phyloP scores from a whole-genome alignment of 2,888 invertebrate genomes.

The Cantharis rufa region DNA sequence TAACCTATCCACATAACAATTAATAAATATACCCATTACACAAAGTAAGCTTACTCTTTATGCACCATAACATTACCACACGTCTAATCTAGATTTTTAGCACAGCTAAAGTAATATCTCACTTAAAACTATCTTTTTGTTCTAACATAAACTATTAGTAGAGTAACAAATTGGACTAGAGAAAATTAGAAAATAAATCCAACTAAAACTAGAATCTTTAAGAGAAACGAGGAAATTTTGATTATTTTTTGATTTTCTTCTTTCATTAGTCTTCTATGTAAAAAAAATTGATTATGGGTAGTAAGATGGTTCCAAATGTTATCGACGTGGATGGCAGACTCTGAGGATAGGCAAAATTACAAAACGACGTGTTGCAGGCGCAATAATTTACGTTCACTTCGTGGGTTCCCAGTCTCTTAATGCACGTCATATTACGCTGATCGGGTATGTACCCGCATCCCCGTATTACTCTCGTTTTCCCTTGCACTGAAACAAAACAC shows the following conservation, averaged over 20 bases:
- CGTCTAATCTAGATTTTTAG: conserved; percentile 22
- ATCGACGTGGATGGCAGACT: conserved; percentile 25
- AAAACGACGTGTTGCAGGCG: conserved; percentile 76
- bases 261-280: background rate
- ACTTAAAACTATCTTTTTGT: background rate
- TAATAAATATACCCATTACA: background rate
- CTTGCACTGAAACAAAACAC: conserved; percentile 67
- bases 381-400: conserved; percentile 77
- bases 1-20: background rate
- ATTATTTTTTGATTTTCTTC: background rate
- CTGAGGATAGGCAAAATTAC: conserved; percentile 63
- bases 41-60: background rate
- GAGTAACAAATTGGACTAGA: background rate
- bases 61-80: conserved; percentile 16
- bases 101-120: conserved; percentile 22
- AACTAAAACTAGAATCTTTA: background rate
- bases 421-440: conserved; percentile 64
- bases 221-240: background rate
- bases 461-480: conserved; percentile 75
- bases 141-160: background rate
- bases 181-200: background rate
- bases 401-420: conserved; percentile 73
- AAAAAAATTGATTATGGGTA: conserved; percentile 11
- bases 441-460: conserved; percentile 80
- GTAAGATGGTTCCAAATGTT: conserved; percentile 10